A percentile compares a stretch with the other conserved stretches of the same genome.
Evolutionary conservation across 1,140 invertebrate genomes (phyloP).

Genomic region (Pseudobourletiella spinata): DNA sequence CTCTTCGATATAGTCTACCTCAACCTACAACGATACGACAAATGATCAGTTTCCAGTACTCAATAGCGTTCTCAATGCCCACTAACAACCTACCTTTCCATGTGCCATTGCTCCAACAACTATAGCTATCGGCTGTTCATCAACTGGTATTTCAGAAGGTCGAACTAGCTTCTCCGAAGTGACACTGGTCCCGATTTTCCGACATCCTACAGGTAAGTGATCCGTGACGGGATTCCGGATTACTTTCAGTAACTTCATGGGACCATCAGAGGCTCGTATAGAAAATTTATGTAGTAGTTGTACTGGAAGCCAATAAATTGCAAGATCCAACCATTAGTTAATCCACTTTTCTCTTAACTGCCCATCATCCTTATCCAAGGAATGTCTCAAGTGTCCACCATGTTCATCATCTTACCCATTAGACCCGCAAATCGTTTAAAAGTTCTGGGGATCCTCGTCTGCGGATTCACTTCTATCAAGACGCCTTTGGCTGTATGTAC

Average conservation of each 20-base stretch:
- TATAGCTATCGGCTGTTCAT: conserved; percentile 76
- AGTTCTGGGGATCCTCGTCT: conserved; percentile 95
- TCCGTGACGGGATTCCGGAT: conserved; percentile 95
- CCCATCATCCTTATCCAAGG: neutral
- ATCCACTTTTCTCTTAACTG: too few species aligned
- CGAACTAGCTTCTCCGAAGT: conserved; percentile 66
- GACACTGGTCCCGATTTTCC: conserved; percentile 85
- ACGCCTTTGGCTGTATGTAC: conserved; percentile 95
- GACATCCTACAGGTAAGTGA: conserved; percentile 91
- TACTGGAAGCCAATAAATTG: conserved; percentile 59
- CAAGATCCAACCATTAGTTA: neutral
- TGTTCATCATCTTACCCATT: conserved; percentile 66
- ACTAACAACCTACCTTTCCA: conserved; percentile 59
- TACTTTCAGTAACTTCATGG: conserved; percentile 87
- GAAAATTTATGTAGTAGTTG: conserved; percentile 92
- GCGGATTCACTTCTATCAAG: conserved; percentile 95
- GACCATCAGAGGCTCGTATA: conserved; percentile 77
- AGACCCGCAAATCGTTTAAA: conserved; percentile 97
- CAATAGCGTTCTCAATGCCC: neutral
- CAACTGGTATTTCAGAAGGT: conserved; percentile 64
- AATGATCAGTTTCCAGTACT: neutral
- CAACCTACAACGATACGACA: conserved; percentile 48
- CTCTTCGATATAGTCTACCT: conserved; percentile 84
- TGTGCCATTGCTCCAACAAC: conserved; percentile 96
- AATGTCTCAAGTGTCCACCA: neutral